Percentiles rank a stretch among this genome's conserved stretches.
Evolutionary conservation across 1,140 invertebrate species (phyloP).

Genomic region (Neodiprion pinetum): DNA sequence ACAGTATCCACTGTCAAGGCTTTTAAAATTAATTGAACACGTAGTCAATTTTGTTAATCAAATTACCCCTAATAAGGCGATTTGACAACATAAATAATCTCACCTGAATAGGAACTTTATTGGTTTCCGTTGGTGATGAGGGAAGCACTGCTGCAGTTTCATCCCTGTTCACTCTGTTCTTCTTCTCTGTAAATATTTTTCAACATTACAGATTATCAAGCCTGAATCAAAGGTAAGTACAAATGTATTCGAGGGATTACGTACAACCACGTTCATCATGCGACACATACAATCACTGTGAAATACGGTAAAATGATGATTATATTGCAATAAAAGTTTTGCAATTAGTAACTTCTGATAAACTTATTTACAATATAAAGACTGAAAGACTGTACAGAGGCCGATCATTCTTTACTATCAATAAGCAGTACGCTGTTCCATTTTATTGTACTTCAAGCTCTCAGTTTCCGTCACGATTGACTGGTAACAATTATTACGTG

Average conservation of each 20-base stretch:
- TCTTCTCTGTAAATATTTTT: slow-evolving; percentile 66
- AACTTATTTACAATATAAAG: too few species aligned
- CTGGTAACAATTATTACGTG: too few species aligned
- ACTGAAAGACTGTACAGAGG: too few species aligned
- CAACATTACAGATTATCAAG: slow-evolving; percentile 13
- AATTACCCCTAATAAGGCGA: neutral
- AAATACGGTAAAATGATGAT: neutral
- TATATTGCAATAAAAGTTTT: too few species aligned
- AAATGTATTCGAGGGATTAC: neutral
- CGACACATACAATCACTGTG: neutral
- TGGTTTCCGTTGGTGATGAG: slow-evolving; percentile 55
- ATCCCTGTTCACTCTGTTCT: slow-evolving; percentile 69
- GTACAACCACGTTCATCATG: neutral
- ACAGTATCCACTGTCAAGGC: too few species aligned
- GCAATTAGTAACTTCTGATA: too few species aligned
- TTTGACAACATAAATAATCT: neutral
- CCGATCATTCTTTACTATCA: too few species aligned
- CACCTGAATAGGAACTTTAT: slow-evolving; percentile 64
- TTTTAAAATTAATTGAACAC: neutral
- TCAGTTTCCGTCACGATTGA: too few species aligned
- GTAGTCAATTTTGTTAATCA: slow-evolving; percentile 9
- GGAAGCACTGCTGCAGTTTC: slow-evolving; percentile 56
- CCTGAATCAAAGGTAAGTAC: slow-evolving; percentile 11
- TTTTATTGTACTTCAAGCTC: too few species aligned
- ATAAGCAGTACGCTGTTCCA: too few species aligned